Percentiles rank a stretch among this genome's conserved stretches.
Conservation (phyloP, 2,113 vertebrate species). For the Psettodes erumei region DNA sequence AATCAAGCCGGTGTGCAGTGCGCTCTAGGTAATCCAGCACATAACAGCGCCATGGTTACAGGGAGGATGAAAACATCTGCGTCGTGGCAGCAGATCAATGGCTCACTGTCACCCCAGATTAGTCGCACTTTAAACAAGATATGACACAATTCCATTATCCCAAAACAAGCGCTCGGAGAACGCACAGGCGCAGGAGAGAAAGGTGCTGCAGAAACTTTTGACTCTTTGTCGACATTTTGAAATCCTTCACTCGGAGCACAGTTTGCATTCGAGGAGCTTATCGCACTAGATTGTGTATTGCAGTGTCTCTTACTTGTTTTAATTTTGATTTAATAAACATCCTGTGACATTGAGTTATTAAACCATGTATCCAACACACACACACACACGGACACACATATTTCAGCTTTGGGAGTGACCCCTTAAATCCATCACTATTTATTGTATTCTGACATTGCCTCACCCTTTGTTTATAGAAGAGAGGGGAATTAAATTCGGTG, state of each 20-base stretch:
- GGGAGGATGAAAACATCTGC: slow-evolving; percentile 77
- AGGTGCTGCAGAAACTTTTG: slow-evolving; percentile 37
- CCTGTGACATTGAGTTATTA: slow-evolving; percentile 39
- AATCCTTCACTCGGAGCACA: slow-evolving; percentile 14
- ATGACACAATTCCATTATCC: slow-evolving; percentile 82
- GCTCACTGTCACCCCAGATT: slow-evolving; percentile 78
- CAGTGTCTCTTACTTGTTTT: slow-evolving; percentile 10
- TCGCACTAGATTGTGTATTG: background rate
- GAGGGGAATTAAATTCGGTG: slow-evolving; percentile 79
- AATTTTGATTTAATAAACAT: slow-evolving; percentile 42
- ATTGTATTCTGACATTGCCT: slow-evolving; percentile 80
- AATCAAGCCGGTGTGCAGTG: slow-evolving; percentile 60
- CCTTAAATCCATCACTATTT: slow-evolving; percentile 79
- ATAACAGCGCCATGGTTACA: slow-evolving; percentile 72
- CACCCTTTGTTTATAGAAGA: slow-evolving; percentile 84
- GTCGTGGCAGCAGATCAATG: slow-evolving; percentile 79
- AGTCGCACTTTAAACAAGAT: slow-evolving; percentile 80
- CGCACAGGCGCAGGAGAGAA: slow-evolving; percentile 35
- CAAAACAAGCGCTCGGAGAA: slow-evolving; percentile 66
- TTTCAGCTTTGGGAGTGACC: slow-evolving; percentile 67
- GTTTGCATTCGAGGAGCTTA: slow-evolving; percentile 10
- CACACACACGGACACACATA: slow-evolving; percentile 34
- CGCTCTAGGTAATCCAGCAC: slow-evolving; percentile 74
- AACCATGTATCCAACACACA: slow-evolving; percentile 22
- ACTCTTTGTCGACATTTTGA: slow-evolving; percentile 52